A percentile compares a stretch with the other conserved stretches of the same genome.
Conservation (phyloP, 2,113 vertebrate species). For the Mormyrus iriodes region DNA sequence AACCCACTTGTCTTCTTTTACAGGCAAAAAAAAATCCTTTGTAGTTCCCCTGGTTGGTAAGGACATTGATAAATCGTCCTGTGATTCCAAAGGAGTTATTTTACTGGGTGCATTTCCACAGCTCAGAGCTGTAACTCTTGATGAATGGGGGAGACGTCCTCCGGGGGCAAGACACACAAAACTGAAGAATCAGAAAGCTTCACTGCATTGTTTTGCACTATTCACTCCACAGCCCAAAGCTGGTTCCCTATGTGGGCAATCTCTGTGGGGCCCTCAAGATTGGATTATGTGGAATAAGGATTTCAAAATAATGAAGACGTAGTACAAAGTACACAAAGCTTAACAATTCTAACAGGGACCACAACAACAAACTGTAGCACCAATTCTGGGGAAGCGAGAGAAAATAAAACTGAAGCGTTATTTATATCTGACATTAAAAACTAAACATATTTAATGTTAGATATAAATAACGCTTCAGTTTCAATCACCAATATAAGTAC, state of each 20-base stretch:
- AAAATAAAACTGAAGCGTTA: too few relatives aligned
- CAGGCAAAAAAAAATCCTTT: neutral
- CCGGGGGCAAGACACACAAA: neutral
- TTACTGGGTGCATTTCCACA: neutral
- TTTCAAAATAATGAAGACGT: neutral
- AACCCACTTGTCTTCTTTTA: neutral
- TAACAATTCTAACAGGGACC: too few relatives aligned
- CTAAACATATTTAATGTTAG: too few relatives aligned
- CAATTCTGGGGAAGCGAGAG: neutral
- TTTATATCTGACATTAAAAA: too few relatives aligned
- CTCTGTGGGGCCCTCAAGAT: neutral
- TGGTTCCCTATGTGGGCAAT: neutral
- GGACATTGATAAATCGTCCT: neutral
- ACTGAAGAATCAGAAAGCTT: neutral
- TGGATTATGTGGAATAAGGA: neutral
- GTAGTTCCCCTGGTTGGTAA: neutral
- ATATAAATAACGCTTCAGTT: too few relatives aligned
- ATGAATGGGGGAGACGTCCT: neutral
- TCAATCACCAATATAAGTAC: too few relatives aligned
- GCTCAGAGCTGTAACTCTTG: neutral
- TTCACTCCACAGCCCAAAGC: neutral
- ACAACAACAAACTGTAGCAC: too few relatives aligned
- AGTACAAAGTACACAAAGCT: too few relatives aligned
- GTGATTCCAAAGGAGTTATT: neutral
- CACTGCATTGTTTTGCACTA: neutral